Percentiles rank a stretch among this genome's conserved stretches.
Conservation (phyloP, 1,140 invertebrate genomes). For the Gryon sp. region DNA sequence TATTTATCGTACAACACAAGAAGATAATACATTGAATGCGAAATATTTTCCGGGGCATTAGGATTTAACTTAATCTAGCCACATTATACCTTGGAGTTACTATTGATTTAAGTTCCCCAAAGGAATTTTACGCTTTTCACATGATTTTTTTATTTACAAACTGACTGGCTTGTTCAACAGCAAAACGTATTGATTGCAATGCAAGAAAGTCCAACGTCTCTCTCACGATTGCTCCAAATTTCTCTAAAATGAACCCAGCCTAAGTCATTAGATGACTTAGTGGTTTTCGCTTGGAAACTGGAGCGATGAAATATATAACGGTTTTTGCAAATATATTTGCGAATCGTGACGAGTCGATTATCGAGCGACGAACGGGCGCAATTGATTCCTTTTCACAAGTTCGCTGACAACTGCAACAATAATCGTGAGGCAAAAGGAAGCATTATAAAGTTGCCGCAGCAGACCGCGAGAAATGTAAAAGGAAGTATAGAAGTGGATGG, state of each 20-base stretch:
- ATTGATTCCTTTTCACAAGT: constrained; percentile 54
- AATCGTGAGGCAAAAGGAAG: constrained; percentile 34
- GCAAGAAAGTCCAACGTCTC: not conserved
- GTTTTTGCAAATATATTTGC: constrained; percentile 20
- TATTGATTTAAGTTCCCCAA: too few species aligned
- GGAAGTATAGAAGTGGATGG: too few species aligned
- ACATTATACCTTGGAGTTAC: too few species aligned
- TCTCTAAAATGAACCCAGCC: not conserved
- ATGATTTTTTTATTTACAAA: too few species aligned
- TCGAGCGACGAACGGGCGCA: constrained; percentile 7
- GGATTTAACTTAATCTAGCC: too few species aligned
- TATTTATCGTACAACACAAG: too few species aligned
- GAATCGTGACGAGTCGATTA: constrained; percentile 46
- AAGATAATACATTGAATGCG: too few species aligned
- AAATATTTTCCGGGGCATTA: too few species aligned
- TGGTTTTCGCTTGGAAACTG: constrained; percentile 36
- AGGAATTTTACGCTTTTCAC: too few species aligned
- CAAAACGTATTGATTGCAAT: constrained; percentile 1
- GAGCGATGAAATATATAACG: constrained; percentile 24
- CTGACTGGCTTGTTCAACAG: too few species aligned
- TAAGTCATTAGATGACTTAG: constrained; percentile 17
- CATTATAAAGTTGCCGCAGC: constrained; percentile 32
- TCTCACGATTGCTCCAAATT: constrained; percentile 32
- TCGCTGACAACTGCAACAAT: constrained; percentile 55
- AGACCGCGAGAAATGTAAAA: constrained; percentile 36